A percentile compares a stretch with the other conserved stretches of the same genome.
phyloP scores from a whole-genome alignment of 2,797 vertebrate genomes.

The Carcharodon carcharias region DNA sequence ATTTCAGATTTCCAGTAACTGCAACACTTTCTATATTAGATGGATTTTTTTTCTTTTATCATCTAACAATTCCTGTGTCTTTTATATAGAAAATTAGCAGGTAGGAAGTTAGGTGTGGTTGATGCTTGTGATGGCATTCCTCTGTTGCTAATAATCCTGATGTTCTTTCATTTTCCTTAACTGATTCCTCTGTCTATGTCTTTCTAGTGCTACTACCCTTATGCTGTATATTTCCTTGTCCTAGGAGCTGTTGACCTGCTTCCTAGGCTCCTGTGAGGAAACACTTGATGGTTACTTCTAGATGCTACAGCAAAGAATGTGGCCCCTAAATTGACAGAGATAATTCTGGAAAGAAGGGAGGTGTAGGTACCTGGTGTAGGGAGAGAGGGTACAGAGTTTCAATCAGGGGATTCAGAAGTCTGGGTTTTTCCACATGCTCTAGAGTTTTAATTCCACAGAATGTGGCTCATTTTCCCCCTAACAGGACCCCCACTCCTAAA shows the following conservation, averaged over 20 bases:
- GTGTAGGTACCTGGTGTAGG: not conserved
- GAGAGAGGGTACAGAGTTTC: not conserved
- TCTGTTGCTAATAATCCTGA: not conserved
- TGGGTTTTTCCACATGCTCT: no score
- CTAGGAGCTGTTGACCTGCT: not conserved
- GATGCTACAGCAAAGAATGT: not conserved
- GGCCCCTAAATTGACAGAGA: not conserved
- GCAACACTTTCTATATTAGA: not conserved
- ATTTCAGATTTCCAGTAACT: not conserved
- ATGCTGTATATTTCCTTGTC: not conserved
- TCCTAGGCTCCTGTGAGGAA: not conserved
- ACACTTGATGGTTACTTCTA: not conserved
- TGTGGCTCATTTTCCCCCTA: no score
- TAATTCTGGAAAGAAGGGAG: not conserved
- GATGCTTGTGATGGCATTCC: not conserved
- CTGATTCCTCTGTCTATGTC: not conserved
- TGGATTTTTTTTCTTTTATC: not conserved
- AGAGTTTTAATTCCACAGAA: no score
- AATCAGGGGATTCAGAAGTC: no score
- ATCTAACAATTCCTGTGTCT: not conserved
- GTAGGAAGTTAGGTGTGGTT: not conserved
- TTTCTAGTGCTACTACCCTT: not conserved
- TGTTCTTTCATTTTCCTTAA: not conserved
- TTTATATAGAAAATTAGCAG: not conserved
- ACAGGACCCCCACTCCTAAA: no score